Base-by-base conservation (phyloP, 1,140 invertebrate species). In the Heterodera schachtii region DNA sequence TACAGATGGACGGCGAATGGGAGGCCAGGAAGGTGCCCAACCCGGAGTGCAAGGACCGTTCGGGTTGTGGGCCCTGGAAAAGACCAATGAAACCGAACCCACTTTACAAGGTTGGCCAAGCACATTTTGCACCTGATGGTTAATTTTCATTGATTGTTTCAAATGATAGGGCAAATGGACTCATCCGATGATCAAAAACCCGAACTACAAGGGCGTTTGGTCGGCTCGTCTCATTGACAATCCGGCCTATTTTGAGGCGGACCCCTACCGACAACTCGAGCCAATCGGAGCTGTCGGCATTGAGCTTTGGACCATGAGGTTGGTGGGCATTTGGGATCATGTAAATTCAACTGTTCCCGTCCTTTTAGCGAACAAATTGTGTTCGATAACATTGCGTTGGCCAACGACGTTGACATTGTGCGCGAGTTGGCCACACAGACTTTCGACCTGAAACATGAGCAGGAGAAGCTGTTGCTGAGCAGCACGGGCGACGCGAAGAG, bases 131-230 rank as follows among this genome's bases (percentile, higher is more conserved):
- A 44, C 31, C 9, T 57, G 6, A 21, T 4, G 69, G 1, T 71
- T 11, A 46, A 13, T 71, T 13, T 64, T 64, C 11, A 11, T 43
- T 43, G 67, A 88, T 81, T 66, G 64, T 47, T 84, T 88, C 57
- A 49, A 81, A 74, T 31, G 81, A 82, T 67, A 84, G 80, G 84
- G 84, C 75, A 91, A 92, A 87, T 98, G 97, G 97, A 93, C 93
- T 81, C 92, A 96, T 82, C 94, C 95, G 5, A 92, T 95, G 84
- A 95, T 98, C 85, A 92, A 94, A 75, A 99, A 99, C 91, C 96
- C 96, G 2, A 94, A 95, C 91, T 98, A 96, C 90, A 94, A 94
- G 90, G 96, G 96, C 83, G 95, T 95, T 91, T 98, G 96, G 96
- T 92, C 93, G n/a, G 95, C 95, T 64, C 92, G 92, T 81, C 93